Conservation (phyloP, 2,888 invertebrate genomes). For the Harpagoxenus sublaevis region DNA sequence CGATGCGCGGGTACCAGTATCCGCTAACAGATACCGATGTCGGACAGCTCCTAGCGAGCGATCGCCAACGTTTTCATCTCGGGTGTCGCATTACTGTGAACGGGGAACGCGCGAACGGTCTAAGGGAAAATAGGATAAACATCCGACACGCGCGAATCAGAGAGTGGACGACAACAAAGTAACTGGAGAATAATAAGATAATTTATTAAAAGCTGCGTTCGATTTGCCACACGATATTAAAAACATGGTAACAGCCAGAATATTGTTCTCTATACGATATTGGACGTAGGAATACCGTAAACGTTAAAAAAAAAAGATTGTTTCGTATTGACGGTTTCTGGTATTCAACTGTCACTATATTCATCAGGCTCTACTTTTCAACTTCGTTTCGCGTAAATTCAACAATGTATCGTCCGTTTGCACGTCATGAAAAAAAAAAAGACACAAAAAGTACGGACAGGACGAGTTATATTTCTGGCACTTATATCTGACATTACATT, state of each 20-base stretch:
- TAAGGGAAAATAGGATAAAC: not conserved
- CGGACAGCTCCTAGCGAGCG: conserved; percentile 54
- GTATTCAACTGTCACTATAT: not conserved
- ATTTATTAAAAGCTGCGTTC: not conserved
- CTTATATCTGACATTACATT: conserved; percentile 1
- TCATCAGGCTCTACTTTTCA: not conserved
- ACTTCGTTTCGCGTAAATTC: conserved; percentile 6
- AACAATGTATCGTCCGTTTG: not conserved
- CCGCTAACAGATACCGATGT: conserved; percentile 64
- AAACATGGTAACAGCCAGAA: not conserved
- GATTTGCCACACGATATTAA: not conserved
- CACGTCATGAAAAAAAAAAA: not conserved
- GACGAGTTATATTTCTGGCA: conserved; percentile 19
- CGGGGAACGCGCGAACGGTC: not conserved
- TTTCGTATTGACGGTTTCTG: not conserved
- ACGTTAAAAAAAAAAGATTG: not conserved
- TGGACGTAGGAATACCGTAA: not conserved
- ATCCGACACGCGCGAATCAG: not conserved
- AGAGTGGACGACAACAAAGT: not conserved
- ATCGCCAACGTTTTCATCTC: conserved; percentile 66
- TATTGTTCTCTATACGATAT: not conserved
- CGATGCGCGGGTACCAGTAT: conserved; percentile 66
- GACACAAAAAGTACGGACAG: not conserved
- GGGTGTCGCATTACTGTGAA: conserved; percentile 21
- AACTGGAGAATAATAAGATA: not conserved